Evolutionary conservation across 37 sponge, comb jelly and placozoan genomes (phyloP).

Genomic region (Theonella swinhoei): DNA sequence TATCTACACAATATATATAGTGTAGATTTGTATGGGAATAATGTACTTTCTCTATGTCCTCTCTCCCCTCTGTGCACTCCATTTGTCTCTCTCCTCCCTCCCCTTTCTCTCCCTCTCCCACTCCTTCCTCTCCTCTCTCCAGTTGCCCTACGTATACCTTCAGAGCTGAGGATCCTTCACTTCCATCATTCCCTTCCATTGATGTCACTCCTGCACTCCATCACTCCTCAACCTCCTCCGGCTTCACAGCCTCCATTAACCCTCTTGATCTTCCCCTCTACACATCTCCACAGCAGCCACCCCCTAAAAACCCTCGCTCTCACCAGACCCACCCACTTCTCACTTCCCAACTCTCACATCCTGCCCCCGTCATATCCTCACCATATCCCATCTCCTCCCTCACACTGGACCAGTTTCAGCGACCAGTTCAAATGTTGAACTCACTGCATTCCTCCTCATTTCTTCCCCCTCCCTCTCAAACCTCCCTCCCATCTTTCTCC

Average conservation of each 20-base stretch:
- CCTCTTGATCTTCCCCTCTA: not conserved
- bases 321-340: not conserved
- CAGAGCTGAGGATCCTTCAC: not conserved
- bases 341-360: too few relatives aligned
- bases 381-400: not conserved
- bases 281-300: not conserved
- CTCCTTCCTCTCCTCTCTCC: too few relatives aligned
- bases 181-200: not conserved
- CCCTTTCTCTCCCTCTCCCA: slow-evolving; percentile 5
- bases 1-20: slow-evolving; percentile 22
- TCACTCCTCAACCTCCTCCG: not conserved
- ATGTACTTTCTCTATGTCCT: too few relatives aligned
- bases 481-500: not conserved
- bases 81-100: not conserved
- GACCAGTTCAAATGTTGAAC: slow-evolving; percentile 37
- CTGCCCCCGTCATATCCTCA: slow-evolving; percentile 12
- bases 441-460: slow-evolving; percentile 1
- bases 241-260: not conserved
- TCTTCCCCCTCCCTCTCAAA: not conserved
- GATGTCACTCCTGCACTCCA: not conserved
- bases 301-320: not conserved
- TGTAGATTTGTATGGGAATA: not conserved
- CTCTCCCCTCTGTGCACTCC: too few relatives aligned
- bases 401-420: slow-evolving; percentile 34
- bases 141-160: not conserved